Evolutionary conservation across 2,888 invertebrate species (phyloP).

Genomic region (Eupelmus urozonus): DNA sequence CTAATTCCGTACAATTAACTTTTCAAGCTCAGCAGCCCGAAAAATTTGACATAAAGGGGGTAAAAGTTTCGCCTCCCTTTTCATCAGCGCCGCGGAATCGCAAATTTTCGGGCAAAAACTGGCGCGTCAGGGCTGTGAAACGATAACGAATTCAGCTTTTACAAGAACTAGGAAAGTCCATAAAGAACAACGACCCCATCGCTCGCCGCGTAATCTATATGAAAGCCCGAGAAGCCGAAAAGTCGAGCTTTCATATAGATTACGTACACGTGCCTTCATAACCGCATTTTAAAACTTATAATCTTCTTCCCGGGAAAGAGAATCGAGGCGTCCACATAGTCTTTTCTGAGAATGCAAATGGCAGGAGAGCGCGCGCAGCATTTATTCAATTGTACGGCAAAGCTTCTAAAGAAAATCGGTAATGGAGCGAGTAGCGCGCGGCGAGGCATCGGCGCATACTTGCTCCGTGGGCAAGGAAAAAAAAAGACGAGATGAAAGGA

Average conservation of each 20-base stretch:
- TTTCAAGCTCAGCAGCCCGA: neutral
- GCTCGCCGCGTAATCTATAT: neutral
- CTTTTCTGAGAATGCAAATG: slow-evolving; percentile 38
- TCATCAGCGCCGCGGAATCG: neutral
- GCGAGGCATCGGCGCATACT: neutral
- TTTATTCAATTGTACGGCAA: slow-evolving; percentile 20
- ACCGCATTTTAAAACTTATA: slow-evolving; percentile 27
- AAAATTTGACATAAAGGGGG: neutral
- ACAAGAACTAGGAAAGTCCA: slow-evolving; percentile 21
- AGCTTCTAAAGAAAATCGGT: slow-evolving; percentile 11
- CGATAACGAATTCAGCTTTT: slow-evolving; percentile 28
- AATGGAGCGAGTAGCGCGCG: neutral
- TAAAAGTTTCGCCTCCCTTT: neutral
- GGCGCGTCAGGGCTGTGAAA: too few species aligned
- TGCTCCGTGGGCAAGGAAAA: neutral
- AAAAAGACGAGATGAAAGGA: neutral
- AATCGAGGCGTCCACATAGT: neutral
- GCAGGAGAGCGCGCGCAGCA: neutral
- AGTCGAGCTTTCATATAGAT: too few species aligned
- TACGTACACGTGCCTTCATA: too few species aligned
- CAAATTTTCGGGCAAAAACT: neutral
- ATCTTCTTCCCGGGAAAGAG: neutral
- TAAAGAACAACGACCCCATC: neutral
- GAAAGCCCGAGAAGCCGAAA: too few species aligned
- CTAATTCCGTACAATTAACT: neutral